Conservation (phyloP, 1,140 invertebrate species). For the Sitophilus oryzae region DNA sequence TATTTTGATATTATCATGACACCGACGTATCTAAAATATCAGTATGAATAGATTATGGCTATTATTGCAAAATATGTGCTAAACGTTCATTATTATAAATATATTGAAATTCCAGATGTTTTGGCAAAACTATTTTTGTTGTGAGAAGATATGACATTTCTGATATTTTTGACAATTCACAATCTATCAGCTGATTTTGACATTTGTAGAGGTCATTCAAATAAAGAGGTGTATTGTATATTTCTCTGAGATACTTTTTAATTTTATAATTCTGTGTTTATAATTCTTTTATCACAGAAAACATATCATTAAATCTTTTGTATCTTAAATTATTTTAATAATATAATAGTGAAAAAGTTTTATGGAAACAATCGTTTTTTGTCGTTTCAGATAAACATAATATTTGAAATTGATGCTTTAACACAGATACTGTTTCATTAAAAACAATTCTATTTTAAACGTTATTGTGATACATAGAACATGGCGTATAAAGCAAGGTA, state of each 20-base stretch:
- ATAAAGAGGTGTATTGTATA: too few species aligned
- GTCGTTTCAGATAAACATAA: too few species aligned
- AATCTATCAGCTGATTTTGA: conserved; percentile 1
- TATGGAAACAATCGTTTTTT: too few species aligned
- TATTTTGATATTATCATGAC: too few species aligned
- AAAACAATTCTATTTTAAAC: neutral
- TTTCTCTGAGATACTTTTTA: too few species aligned
- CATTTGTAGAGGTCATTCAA: conserved; percentile 10
- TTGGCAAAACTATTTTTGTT: conserved; percentile 33
- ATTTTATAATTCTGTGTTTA: too few species aligned
- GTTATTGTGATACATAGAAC: conserved; percentile 10
- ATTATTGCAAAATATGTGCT: conserved; percentile 1
- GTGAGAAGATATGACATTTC: conserved; percentile 27
- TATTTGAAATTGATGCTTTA: too few species aligned
- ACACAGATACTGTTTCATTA: too few species aligned
- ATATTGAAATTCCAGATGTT: conserved; percentile 29
- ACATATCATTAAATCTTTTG: too few species aligned
- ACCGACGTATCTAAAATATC: neutral
- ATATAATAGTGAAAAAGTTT: too few species aligned
- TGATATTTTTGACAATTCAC: neutral
- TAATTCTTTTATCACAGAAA: too few species aligned
- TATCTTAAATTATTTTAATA: too few species aligned
- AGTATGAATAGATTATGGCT: conserved; percentile 1
- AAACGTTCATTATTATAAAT: conserved; percentile 1
- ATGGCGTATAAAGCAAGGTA: conserved; percentile 36